phyloP scores from a whole-genome alignment of 1,140 invertebrate species.

The Listronotus oregonensis region DNA sequence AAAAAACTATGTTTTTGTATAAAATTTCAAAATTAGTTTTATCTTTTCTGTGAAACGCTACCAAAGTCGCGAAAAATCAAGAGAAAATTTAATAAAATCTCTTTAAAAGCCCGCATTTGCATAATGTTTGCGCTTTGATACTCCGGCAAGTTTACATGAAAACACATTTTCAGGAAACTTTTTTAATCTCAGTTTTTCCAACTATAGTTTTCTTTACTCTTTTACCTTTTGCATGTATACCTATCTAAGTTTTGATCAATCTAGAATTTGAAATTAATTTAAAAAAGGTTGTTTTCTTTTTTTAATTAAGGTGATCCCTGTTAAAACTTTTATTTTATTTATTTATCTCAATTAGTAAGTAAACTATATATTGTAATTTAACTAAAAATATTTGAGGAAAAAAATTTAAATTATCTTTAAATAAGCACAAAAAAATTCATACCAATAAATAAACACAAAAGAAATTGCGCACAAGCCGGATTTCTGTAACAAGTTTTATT shows the following conservation, averaged over 20 bases:
- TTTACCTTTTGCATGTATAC: constrained; percentile 3
- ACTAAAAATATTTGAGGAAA: no score
- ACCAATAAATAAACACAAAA: no score
- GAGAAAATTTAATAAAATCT: constrained; percentile 35
- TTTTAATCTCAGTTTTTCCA: constrained; percentile 37
- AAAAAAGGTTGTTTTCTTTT: no score
- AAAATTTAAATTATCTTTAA: no score
- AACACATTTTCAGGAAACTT: constrained; percentile 24
- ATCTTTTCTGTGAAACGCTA: background rate
- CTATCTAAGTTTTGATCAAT: constrained; percentile 25
- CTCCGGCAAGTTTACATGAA: constrained; percentile 33
- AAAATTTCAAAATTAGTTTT: constrained; percentile 10
- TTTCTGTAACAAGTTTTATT: no score
- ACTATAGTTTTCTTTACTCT: constrained; percentile 28
- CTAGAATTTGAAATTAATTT: background rate
- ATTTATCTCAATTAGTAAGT: no score
- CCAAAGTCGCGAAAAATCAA: constrained; percentile 20
- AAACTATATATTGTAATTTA: no score
- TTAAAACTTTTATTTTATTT: no score
- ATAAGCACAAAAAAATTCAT: no score
- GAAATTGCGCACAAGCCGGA: no score
- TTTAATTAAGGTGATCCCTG: no score
- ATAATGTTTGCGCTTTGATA: constrained; percentile 36
- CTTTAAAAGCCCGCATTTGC: constrained; percentile 28
- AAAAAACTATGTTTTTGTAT: no score